Evolutionary conservation across 2,113 vertebrate genomes (phyloP).

Genomic region (Pelusios castaneus): DNA sequence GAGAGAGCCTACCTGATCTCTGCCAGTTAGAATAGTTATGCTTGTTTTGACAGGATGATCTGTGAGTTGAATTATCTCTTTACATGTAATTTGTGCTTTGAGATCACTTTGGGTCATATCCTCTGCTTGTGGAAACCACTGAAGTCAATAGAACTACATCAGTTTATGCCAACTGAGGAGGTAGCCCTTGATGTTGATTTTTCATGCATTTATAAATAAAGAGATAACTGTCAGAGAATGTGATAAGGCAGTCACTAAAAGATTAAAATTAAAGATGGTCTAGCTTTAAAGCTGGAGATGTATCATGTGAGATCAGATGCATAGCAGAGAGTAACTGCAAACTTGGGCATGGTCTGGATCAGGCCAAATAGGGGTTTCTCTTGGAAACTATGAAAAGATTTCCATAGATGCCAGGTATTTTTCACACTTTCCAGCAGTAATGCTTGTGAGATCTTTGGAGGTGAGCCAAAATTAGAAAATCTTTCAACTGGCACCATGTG

Average conservation of each 20-base stretch:
- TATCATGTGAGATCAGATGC: background rate
- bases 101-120: background rate
- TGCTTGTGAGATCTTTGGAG: background rate
- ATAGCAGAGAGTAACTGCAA: background rate
- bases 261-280: background rate
- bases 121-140: background rate
- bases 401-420: background rate
- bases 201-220: background rate
- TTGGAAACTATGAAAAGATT: background rate
- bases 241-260: background rate
- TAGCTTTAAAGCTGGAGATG: background rate
- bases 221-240: background rate
- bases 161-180: background rate
- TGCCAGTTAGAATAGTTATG: constrained; percentile 50
- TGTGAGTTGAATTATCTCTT: constrained; percentile 29
- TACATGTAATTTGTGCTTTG: background rate
- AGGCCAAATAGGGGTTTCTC: background rate
- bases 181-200: background rate
- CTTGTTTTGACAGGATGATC: constrained; percentile 29
- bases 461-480: background rate
- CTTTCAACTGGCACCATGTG: background rate
- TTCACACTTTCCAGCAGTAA: background rate
- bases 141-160: background rate
- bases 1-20: background rate
- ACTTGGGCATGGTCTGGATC: background rate